Evolutionary conservation across 2,888 invertebrate species (phyloP), one percentile per base, ranked within the genome.

Genomic region (Agonopterix heracliana): DNA sequence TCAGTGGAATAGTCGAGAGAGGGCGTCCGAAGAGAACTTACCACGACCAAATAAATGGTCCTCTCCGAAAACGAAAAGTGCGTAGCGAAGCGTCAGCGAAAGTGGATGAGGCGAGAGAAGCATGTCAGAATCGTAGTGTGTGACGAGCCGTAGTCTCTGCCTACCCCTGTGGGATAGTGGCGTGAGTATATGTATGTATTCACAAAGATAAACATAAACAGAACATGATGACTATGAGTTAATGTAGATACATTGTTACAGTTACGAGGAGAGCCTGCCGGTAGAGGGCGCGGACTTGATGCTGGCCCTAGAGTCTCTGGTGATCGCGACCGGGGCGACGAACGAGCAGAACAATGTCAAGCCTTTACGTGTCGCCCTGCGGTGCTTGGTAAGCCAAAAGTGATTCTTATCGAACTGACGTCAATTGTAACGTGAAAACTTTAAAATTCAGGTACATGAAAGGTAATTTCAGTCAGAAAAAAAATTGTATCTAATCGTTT

Each of bases 301-400:
- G 68, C 80, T 91, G 46, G 92, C 92, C 4, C 76, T 94, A 8
- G 93, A 94, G 68, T 92, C 93, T 0, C 70, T 93, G 41, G 92
- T 94, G 26, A 87, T 93, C 26, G 81, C 86, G 0, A 82, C 85
- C 0, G 81, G 85, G 0, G 65, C 66, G 2, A 71, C 73, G 4
- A 63, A 70, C 12, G 66, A 78, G 58, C 66, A 77, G 1, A 81
- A 83, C 50, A 87, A 90, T 55, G 78, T 91, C 1, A 82, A 83
- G 53, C 91, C 94, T 26, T 71, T 95, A 43, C 90, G 92, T 66
- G 85, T 91, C 2, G 93, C 92, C 2, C 72, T 95, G 26, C 90
- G 92, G 35, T 95, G 95, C 64, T 92, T 94, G 48, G 95, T 96
- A 11, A 91, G 90, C 61, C n/a, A 13, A 1, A 2, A 17, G 2